A percentile compares a stretch with the other conserved stretches of the same genome.
These are phyloP conservation scores for Hydropsyche betteni DNA, from an alignment of 2,888 invertebrate genomes.

Conservation along the genomic window DNA sequence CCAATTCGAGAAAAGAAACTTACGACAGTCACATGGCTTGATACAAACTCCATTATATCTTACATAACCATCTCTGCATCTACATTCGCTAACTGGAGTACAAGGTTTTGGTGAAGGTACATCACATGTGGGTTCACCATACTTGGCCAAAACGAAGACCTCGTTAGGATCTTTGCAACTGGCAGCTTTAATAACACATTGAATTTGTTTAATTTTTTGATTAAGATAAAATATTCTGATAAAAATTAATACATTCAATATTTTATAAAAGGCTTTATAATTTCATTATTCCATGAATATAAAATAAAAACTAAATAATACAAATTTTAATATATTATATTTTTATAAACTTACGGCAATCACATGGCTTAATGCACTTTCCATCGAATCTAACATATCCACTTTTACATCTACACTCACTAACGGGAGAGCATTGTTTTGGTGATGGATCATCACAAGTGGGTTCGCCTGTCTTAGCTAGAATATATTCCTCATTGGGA, in stretches of 20 bases:
- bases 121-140: constrained; percentile 13
- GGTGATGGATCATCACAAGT: constrained; percentile 23
- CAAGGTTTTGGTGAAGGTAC: neutral
- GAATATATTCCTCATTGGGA: constrained; percentile 14
- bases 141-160: neutral
- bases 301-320: neutral
- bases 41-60: neutral
- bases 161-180: constrained; percentile 14
- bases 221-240: neutral
- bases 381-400: constrained; percentile 27
- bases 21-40: neutral
- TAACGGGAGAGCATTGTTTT: constrained; percentile 3
- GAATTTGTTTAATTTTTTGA: neutral
- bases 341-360: constrained; percentile 26
- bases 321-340: neutral
- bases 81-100: neutral
- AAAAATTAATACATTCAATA: constrained; percentile 2
- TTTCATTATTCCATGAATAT: neutral
- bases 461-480: neutral
- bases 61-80: constrained; percentile 4
- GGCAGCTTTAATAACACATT: constrained; percentile 1
- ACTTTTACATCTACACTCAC: constrained; percentile 18
- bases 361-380: constrained; percentile 22
- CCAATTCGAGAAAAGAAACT: neutral
- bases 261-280: neutral